Evolutionary conservation across 2,797 vertebrate species (phyloP).

Genomic region (Mus spretus): DNA sequence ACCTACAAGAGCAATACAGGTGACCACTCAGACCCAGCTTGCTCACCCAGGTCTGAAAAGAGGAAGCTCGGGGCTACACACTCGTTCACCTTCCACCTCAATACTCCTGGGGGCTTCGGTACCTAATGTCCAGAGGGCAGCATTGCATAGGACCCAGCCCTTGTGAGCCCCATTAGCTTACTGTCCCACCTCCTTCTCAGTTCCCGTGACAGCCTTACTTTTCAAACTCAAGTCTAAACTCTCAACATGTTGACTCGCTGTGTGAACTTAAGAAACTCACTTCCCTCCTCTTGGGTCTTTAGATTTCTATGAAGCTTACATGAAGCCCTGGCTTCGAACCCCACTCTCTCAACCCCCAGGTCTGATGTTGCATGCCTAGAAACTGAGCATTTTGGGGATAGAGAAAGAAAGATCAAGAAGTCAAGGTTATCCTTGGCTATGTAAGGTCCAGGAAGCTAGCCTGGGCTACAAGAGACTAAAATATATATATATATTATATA

Average conservation of each 20-base stretch:
- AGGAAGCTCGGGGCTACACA: neutral
- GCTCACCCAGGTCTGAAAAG: neutral
- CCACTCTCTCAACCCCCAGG: neutral
- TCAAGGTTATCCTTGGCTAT: neutral
- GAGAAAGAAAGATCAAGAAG: neutral
- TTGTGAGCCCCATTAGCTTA: neutral
- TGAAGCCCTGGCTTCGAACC: neutral
- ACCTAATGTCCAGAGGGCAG: neutral
- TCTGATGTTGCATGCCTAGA: neutral
- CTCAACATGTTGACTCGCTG: fast-evolving
- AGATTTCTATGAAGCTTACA: neutral
- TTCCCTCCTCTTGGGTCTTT: neutral
- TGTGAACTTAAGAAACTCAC: neutral
- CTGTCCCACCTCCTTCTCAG: no score
- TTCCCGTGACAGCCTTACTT: neutral
- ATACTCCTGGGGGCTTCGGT: neutral
- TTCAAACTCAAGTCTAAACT: slow-evolving; percentile 3
- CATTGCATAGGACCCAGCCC: no score
- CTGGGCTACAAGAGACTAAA: neutral
- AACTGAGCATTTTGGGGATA: neutral
- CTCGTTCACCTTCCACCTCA: neutral
- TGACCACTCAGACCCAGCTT: neutral
- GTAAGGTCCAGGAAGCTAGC: neutral
- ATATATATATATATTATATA: no score
- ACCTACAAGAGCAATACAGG: slow-evolving; percentile 80